phyloP scores from a whole-genome alignment of 2,113 vertebrate species.

The Axis porcinus region DNA sequence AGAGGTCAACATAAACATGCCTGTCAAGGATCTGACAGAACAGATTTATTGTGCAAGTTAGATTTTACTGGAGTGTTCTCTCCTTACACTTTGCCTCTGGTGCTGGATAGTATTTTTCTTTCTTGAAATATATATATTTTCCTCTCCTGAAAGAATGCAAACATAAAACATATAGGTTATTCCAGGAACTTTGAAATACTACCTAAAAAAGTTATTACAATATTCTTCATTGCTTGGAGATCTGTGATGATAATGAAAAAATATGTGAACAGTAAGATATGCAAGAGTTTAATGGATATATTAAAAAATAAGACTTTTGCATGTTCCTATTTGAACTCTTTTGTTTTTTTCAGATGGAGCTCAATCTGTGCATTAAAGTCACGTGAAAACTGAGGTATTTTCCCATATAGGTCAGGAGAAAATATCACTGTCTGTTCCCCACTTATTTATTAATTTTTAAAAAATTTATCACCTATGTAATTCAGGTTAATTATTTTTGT shows the following conservation, averaged over 20 bases:
- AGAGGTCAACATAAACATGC: conserved; percentile 66
- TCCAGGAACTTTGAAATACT: conserved; percentile 49
- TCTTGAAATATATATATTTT: conserved; percentile 41
- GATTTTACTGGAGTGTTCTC: conserved; percentile 56
- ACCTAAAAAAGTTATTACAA: conserved; percentile 19
- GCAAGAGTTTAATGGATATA: neutral
- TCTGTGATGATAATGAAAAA: neutral
- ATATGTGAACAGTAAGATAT: neutral
- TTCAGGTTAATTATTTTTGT: conserved; percentile 67
- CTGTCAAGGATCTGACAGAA: conserved; percentile 75
- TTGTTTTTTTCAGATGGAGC: neutral
- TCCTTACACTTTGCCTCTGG: conserved; percentile 64
- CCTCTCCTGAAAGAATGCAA: conserved; percentile 62
- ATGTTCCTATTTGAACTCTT: neutral
- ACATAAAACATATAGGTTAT: conserved; percentile 52
- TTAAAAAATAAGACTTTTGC: neutral
- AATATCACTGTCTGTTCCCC: neutral
- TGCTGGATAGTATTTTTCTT: conserved; percentile 51
- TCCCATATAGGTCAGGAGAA: conserved; percentile 45
- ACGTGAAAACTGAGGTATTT: conserved; percentile 11
- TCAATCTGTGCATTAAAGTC: neutral
- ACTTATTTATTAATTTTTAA: neutral
- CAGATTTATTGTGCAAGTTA: conserved; percentile 72
- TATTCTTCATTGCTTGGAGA: neutral
- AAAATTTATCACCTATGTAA: conserved; percentile 25